Percentiles rank a stretch among this genome's conserved stretches.
Conservation (phyloP, 2,888 invertebrate species). For the Acrobasis suavella region DNA sequence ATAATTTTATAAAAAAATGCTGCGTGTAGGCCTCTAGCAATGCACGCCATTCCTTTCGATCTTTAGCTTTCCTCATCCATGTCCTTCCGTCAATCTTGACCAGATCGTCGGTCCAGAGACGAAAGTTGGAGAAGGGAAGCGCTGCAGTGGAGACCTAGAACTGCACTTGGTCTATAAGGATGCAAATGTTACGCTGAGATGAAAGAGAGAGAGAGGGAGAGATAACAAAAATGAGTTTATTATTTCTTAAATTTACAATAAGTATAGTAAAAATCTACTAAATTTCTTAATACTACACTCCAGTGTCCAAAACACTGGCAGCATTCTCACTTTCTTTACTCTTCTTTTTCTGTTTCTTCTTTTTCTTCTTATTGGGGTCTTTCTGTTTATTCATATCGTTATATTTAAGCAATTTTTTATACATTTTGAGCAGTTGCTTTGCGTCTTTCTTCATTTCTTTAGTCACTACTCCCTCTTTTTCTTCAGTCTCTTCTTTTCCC, state of each 20-base stretch:
- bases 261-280: no score
- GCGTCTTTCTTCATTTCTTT: slow-evolving; percentile 71
- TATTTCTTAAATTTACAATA: slow-evolving; percentile 12
- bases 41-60: no score
- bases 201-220: no score
- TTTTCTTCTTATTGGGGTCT: slow-evolving; percentile 59
- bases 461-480: slow-evolving; percentile 34
- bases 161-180: no score
- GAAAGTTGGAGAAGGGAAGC: no score
- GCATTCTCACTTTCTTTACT: slow-evolving; percentile 13
- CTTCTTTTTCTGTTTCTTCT: slow-evolving; percentile 54
- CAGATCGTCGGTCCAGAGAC: no score
- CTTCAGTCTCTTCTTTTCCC: slow-evolving; percentile 28
- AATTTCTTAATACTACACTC: slow-evolving; percentile 2
- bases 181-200: no score
- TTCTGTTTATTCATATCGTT: slow-evolving; percentile 58
- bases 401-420: slow-evolving; percentile 68
- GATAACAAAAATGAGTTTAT: not conserved
- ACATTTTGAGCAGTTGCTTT: slow-evolving; percentile 73
- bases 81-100: no score
- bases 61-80: no score
- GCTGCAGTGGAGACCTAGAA: no score
- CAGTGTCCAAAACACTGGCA: slow-evolving; percentile 17
- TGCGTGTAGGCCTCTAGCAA: no score
- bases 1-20: no score